These are phyloP conservation scores for Enoplosus armatus DNA, from an alignment of 2,797 vertebrate genomes.

Conservation along the genomic window DNA sequence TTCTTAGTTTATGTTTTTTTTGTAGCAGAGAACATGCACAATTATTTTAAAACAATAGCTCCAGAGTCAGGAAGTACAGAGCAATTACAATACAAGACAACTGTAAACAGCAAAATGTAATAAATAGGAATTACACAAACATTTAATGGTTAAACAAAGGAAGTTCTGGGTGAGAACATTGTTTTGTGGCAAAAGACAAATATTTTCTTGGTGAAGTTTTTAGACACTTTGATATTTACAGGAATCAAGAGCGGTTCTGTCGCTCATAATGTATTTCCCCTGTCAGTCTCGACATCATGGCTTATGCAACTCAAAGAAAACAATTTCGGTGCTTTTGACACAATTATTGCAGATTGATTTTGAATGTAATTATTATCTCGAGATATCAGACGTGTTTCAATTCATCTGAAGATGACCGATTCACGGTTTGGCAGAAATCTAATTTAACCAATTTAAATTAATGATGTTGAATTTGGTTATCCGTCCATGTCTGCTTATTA, in stretches of 20 bases:
- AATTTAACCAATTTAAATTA: constrained; percentile 4
- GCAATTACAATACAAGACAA: not conserved
- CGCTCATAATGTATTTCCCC: constrained; percentile 18
- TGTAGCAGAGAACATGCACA: not conserved
- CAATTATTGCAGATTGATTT: constrained; percentile 17
- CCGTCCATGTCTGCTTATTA: not conserved
- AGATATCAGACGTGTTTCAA: constrained; percentile 7
- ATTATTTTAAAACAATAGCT: not conserved
- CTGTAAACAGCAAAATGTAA: not conserved
- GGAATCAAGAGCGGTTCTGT: constrained; percentile 10
- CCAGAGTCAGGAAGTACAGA: constrained; percentile 10
- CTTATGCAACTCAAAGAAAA: constrained; percentile 10
- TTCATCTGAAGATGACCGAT: not conserved
- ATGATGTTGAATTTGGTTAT: constrained; percentile 26
- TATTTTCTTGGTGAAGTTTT: not conserved
- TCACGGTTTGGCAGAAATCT: not conserved
- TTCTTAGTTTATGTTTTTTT: not conserved
- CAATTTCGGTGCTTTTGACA: not conserved
- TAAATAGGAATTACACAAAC: constrained; percentile 1
- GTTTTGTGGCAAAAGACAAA: no score
- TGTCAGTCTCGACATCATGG: not conserved
- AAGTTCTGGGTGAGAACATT: not conserved
- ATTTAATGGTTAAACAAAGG: constrained; percentile 5
- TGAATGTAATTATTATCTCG: constrained; percentile 1
- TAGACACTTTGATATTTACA: not conserved